phyloP scores from a whole-genome alignment of 2,113 vertebrate genomes.

The Sinocyclocheilus anophthalmus region DNA sequence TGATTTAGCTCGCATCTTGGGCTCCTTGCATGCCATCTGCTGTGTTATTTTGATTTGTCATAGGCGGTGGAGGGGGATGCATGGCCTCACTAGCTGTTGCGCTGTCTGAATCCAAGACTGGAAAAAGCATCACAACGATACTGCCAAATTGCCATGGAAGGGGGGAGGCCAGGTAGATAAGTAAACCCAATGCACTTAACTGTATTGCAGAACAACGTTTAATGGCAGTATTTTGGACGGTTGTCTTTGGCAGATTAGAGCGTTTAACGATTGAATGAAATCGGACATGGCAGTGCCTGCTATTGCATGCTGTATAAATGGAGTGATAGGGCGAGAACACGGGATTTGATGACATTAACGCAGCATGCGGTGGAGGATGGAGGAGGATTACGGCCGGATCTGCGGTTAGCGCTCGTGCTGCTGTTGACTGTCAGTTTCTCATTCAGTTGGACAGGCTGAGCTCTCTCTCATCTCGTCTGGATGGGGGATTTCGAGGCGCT shows the following conservation, averaged over 20 bases:
- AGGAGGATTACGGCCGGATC: constrained; percentile 13
- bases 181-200: neutral
- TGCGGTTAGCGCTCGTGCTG: neutral
- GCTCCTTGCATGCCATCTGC: neutral
- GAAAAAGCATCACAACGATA: neutral
- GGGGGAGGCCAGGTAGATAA: neutral
- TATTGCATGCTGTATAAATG: constrained; percentile 12
- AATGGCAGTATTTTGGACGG: neutral
- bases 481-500: neutral
- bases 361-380: constrained; percentile 11
- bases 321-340: constrained; percentile 6
- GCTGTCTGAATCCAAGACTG: constrained; percentile 8
- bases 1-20: constrained; percentile 15
- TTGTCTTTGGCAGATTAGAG: neutral
- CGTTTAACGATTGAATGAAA: neutral
- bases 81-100: constrained; percentile 31
- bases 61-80: constrained; percentile 28
- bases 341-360: constrained; percentile 31
- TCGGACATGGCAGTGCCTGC: neutral
- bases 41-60: constrained; percentile 47
- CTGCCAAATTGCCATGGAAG: neutral
- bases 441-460: constrained; percentile 10
- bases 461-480: neutral
- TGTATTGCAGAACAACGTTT: neutral
- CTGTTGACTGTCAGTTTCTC: constrained; percentile 17